These are phyloP conservation scores for Miniopterus natalensis DNA, from an alignment of 2,113 vertebrate species.

Conservation along the genomic window DNA sequence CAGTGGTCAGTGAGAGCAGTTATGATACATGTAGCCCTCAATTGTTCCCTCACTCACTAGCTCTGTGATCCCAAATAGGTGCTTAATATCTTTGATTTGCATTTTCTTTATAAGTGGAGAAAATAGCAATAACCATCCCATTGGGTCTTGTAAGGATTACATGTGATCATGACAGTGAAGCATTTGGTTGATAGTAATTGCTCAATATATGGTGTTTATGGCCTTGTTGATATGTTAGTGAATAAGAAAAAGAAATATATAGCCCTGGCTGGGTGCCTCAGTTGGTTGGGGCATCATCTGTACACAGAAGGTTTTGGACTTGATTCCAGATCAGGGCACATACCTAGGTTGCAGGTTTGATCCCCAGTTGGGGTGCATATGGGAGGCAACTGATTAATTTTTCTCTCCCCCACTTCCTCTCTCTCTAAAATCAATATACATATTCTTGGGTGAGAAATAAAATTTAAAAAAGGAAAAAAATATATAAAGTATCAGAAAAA, in stretches of 20 bases:
- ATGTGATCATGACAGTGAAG: background rate
- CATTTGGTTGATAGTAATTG: background rate
- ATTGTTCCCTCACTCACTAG: background rate
- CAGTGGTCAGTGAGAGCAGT: background rate
- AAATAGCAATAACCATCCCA: background rate
- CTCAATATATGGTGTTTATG: background rate
- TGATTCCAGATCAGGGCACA: too few relatives aligned
- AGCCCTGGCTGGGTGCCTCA: too few relatives aligned
- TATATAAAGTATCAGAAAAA: background rate
- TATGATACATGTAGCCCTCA: background rate
- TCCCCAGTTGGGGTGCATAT: too few relatives aligned
- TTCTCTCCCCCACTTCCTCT: too few relatives aligned
- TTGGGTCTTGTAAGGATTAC: constrained; percentile 8
- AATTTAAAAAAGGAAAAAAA: background rate
- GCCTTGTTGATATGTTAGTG: background rate
- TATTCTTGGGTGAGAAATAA: too few relatives aligned
- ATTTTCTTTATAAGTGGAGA: constrained; percentile 57
- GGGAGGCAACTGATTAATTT: too few relatives aligned
- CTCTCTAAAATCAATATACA: too few relatives aligned
- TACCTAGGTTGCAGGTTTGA: too few relatives aligned
- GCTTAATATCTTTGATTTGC: background rate
- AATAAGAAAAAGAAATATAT: background rate
- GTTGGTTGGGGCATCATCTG: too few relatives aligned
- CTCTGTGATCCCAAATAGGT: background rate
- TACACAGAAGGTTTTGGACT: too few relatives aligned